Conservation (phyloP, 2,113 vertebrate species). For the Corvus moneduloides region DNA sequence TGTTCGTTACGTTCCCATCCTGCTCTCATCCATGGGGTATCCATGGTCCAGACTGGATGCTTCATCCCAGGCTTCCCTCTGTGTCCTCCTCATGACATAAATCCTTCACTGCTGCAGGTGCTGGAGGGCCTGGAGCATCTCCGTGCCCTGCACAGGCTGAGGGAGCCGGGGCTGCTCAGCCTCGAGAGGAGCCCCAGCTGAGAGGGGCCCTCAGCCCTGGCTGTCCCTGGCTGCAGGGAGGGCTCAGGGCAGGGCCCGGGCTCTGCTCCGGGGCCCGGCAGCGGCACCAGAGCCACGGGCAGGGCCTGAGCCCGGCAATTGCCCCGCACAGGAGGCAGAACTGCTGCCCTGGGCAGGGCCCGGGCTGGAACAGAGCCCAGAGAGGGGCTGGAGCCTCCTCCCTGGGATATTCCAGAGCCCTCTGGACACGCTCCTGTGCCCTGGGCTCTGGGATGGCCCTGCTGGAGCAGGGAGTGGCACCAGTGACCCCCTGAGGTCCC, state of each 20-base stretch:
- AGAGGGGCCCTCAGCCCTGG: background rate
- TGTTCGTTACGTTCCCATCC: background rate
- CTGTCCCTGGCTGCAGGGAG: too few species aligned
- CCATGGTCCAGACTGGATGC: background rate
- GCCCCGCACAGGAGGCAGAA: background rate
- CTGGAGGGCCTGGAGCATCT: background rate
- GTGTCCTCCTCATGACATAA: rapidly evolving
- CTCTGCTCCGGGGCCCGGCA: too few species aligned
- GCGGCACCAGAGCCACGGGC: too few species aligned
- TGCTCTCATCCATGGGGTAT: rapidly evolving
- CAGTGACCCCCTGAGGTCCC: background rate
- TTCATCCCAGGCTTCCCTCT: background rate
- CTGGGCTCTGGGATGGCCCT: background rate
- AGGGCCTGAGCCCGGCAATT: background rate
- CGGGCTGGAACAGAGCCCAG: background rate
- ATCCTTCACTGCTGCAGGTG: background rate
- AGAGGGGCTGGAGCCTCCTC: background rate
- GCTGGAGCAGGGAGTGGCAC: background rate
- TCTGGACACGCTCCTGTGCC: background rate
- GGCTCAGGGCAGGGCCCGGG: too few species aligned
- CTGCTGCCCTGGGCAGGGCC: background rate
- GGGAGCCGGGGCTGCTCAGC: background rate
- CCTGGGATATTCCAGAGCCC: background rate
- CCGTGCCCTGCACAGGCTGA: background rate
- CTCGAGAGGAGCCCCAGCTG: background rate